These are phyloP conservation scores for Zophobas morio DNA, from an alignment of 1,140 invertebrate species.

Conservation along the genomic window DNA sequence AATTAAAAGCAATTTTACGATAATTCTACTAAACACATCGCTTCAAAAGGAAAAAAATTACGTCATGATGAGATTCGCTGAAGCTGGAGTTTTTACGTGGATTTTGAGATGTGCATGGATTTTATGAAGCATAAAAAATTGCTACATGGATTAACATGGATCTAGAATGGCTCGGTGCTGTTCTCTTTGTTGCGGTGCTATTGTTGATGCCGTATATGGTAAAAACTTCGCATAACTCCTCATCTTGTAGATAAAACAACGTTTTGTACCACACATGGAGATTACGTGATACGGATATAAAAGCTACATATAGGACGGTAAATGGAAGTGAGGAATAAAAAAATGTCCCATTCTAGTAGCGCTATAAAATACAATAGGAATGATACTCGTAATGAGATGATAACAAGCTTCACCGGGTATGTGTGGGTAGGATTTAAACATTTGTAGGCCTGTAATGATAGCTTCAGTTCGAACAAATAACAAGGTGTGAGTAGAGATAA, in stretches of 20 bases:
- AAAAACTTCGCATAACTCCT: constrained; percentile 37
- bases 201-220: constrained; percentile 32
- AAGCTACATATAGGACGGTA: constrained; percentile 6
- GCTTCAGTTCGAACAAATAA: neutral
- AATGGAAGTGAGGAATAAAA: neutral
- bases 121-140: constrained; percentile 35
- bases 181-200: constrained; percentile 22
- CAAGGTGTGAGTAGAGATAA: constrained; percentile 1
- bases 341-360: too few relatives aligned
- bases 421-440: neutral
- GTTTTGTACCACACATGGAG: constrained; percentile 20
- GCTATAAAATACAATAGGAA: neutral
- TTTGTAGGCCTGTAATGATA: neutral
- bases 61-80: neutral
- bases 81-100: constrained; percentile 6
- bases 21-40: neutral
- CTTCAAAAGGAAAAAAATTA: constrained; percentile 10
- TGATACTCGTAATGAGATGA: constrained; percentile 4
- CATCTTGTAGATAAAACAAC: constrained; percentile 23
- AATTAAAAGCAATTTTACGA: neutral
- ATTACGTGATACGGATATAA: constrained; percentile 26
- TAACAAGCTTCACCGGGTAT: neutral
- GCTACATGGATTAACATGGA: constrained; percentile 38
- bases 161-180: constrained; percentile 31
- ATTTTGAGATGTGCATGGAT: neutral